Evolutionary conservation across 2,113 vertebrate species (phyloP).

Genomic region (Prochilodus magdalenae): DNA sequence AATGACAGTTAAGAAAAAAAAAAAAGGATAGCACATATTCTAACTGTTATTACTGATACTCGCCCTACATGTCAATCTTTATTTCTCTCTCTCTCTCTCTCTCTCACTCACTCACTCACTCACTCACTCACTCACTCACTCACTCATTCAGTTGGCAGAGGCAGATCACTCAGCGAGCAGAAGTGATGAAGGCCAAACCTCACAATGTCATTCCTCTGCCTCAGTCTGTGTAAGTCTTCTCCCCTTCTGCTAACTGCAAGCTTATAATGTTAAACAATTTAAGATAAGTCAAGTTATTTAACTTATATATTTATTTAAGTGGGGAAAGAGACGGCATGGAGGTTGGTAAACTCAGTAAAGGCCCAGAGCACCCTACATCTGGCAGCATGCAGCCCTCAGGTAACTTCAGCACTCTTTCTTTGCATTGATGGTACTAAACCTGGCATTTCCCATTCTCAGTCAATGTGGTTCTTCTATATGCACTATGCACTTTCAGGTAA

Average conservation of each 20-base stretch:
- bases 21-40: too few relatives aligned
- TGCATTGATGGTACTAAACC: neutral
- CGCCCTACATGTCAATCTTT: too few relatives aligned
- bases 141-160: constrained; percentile 87
- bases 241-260: neutral
- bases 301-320: constrained; percentile 65
- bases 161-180: constrained; percentile 89
- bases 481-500: constrained; percentile 67
- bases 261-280: neutral
- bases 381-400: constrained; percentile 84
- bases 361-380: constrained; percentile 77
- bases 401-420: constrained; percentile 54
- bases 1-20: too few relatives aligned
- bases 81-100: too few relatives aligned
- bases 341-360: constrained; percentile 78
- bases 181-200: constrained; percentile 86
- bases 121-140: neutral
- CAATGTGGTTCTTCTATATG: constrained; percentile 1
- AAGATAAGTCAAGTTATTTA: constrained; percentile 19
- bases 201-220: constrained; percentile 84
- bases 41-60: too few relatives aligned
- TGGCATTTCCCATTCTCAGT: neutral
- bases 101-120: too few relatives aligned
- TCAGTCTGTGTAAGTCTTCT: constrained; percentile 70
- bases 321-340: constrained; percentile 88